Percentiles rank a stretch among this genome's conserved stretches.
phyloP scores from a whole-genome alignment of 2,888 invertebrate genomes.

The Sphaerophoria taeniata region DNA sequence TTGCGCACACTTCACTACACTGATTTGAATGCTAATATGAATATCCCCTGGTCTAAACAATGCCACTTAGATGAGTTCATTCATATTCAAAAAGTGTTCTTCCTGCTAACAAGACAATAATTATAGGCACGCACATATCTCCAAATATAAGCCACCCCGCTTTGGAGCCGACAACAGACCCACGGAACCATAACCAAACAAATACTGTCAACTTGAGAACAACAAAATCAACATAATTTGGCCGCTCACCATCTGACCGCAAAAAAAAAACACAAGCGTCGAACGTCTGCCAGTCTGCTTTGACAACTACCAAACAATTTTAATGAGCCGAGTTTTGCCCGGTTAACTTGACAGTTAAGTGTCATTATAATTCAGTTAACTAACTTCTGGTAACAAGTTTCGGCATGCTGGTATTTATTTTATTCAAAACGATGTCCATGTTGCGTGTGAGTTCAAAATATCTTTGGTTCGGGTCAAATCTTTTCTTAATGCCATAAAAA shows the following conservation, averaged over 20 bases:
- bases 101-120: conserved; percentile 9
- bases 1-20: background rate
- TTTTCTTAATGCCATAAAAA: conserved; percentile 7
- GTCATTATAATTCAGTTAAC: conserved; percentile 60
- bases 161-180: conserved; percentile 5
- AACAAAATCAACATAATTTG: conserved; percentile 24
- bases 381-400: background rate
- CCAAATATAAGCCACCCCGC: conserved; percentile 22
- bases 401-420: conserved; percentile 1
- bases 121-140: conserved; percentile 48
- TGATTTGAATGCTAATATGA: conserved; percentile 51
- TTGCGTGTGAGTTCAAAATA: conserved; percentile 30
- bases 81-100: conserved; percentile 26
- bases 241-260: background rate
- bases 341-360: conserved; percentile 47
- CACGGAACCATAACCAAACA: conserved; percentile 48
- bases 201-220: conserved; percentile 38
- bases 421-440: conserved; percentile 29
- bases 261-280: conserved; percentile 29
- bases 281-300: conserved; percentile 35
- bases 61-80: conserved; percentile 42
- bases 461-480: conserved; percentile 47
- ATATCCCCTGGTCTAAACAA: background rate
- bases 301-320: conserved; percentile 33
- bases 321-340: conserved; percentile 16